Evolutionary conservation across 2,113 vertebrate species (phyloP), one percentile per base, ranked within the genome.

Genomic region (Hypomesus transpacificus): DNA sequence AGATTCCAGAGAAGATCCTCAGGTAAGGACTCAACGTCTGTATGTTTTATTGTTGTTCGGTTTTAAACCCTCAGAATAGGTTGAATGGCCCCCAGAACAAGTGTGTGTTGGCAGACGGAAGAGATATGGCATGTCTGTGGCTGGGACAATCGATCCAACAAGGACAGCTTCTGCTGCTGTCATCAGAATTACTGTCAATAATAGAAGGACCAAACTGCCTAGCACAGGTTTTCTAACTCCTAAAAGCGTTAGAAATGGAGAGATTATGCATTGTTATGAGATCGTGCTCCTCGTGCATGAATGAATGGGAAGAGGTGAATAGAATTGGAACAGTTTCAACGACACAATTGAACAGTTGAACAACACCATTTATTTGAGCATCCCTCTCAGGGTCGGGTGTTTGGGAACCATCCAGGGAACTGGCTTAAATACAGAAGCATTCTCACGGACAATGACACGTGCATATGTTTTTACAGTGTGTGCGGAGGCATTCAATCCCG

Each of bases 401-500:
- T 11, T 46, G 39, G 39, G 5, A 7, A 34, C 31, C 31, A 34
- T 34, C 4, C 6, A 2, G 26, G 60, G 24, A 63, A 3, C 14
- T 31, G 61, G 1, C 53, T 56, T 11, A 56, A 8, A 34, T 2
- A 18, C 61, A 63, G n/a, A 18, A 5, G 17, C 13, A 4, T 63
- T 46, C 39, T 13, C 39, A 46, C 9, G 39, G 9, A 46, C 9
- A 7, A 26, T 26, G 24, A 3, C 2, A 26, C 3, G 16, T 9
- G n/a, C 14, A 2, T 56, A 18, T 56, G 54, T 78, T 65, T 84
- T 22, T 91, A 83, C 77, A 95, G 94, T 95, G 11, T 95, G 93
- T 86, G 94, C 93, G 73, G 94, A 95, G 92, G 80, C 94, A 71
- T 94, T 93, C 78, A 94, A 95, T 84, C 94, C 94, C 20, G 93